A percentile compares a stretch with the other conserved stretches of the same genome.
Conservation (phyloP, 2,888 invertebrate genomes). For the Mamestra brassicae region DNA sequence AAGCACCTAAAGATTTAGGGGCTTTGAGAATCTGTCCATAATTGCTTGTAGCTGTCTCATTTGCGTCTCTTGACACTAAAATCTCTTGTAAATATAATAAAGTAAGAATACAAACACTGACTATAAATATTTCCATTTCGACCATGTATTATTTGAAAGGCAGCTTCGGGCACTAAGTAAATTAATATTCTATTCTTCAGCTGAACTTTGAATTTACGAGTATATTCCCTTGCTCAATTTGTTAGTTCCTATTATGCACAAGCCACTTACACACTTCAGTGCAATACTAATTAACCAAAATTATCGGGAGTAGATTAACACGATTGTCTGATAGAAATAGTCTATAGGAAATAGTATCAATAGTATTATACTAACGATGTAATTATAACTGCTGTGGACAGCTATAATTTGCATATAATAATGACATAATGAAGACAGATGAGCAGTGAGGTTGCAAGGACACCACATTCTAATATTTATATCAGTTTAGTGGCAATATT, state of each 20-base stretch:
- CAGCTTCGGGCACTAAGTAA: background rate
- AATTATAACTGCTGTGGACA: conserved; percentile 21
- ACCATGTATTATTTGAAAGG: no score
- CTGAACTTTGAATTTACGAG: background rate
- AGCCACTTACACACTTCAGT: background rate
- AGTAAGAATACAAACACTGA: background rate
- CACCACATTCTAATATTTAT: conserved; percentile 47
- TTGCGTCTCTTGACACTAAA: background rate
- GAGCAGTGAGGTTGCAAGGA: conserved; percentile 40
- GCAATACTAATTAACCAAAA: background rate
- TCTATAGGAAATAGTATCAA: background rate
- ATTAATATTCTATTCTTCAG: background rate
- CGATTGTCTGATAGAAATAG: conserved; percentile 3
- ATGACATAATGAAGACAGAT: conserved; percentile 41
- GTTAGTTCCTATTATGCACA: background rate
- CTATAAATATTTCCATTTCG: no score
- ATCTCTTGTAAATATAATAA: background rate
- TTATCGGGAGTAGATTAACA: background rate
- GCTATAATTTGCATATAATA: conserved; percentile 28
- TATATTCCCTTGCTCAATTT: background rate
- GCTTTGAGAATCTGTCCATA: background rate
- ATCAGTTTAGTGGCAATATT: conserved; percentile 33
- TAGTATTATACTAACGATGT: background rate
- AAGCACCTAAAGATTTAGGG: background rate
- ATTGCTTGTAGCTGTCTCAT: background rate